These are phyloP conservation scores for Neopelma chrysocephalum DNA, from an alignment of 2,797 vertebrate genomes.

Conservation along the genomic window DNA sequence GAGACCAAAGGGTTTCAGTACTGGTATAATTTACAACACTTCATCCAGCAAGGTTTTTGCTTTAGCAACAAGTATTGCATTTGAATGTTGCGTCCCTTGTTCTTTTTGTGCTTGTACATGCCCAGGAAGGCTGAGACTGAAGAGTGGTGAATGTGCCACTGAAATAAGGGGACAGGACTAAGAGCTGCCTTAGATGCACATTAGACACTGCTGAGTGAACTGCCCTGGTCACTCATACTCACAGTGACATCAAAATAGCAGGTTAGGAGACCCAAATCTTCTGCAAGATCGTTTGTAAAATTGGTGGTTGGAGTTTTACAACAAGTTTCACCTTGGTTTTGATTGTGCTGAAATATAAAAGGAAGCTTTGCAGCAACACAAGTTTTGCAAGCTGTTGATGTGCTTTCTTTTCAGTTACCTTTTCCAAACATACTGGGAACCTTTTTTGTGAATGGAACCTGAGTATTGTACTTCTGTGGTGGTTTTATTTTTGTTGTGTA, in stretches of 20 bases:
- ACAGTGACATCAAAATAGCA: background rate
- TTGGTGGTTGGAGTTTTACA: background rate
- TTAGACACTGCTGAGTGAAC: background rate
- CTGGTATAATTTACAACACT: background rate
- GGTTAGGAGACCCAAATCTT: background rate
- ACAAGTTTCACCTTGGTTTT: background rate
- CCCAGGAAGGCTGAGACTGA: rapidly evolving
- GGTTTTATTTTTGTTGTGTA: background rate
- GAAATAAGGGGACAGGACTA: background rate
- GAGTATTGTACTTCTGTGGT: background rate
- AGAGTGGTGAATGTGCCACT: background rate
- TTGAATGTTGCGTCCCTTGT: background rate
- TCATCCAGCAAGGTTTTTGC: background rate
- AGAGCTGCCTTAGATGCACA: rapidly evolving
- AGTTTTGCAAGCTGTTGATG: background rate
- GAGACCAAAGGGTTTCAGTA: background rate
- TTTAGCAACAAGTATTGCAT: background rate
- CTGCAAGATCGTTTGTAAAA: background rate
- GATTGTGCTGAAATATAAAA: background rate
- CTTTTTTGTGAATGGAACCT: background rate
- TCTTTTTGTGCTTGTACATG: rapidly evolving
- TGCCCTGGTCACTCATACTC: background rate
- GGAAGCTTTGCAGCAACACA: background rate
- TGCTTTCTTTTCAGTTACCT: background rate
- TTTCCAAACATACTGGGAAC: background rate